phyloP scores from a whole-genome alignment of 2,888 invertebrate species.

The Phoenoteleia sp. region DNA sequence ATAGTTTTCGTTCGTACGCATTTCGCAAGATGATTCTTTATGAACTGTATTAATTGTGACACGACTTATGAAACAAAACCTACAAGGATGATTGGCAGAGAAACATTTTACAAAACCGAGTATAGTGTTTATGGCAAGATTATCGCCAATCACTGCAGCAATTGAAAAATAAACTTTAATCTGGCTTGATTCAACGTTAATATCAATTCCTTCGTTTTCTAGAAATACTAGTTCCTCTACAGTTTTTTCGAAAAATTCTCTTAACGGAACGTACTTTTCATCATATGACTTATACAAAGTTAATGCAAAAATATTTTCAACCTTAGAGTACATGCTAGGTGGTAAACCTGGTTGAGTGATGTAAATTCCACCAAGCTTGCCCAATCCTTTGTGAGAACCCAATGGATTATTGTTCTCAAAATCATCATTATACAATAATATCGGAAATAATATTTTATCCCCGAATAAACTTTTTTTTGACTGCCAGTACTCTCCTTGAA shows the following conservation, averaged over 20 bases:
- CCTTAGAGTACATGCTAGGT: slow-evolving; percentile 55
- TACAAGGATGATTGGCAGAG: not conserved
- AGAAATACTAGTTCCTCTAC: not conserved
- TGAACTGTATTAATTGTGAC: not conserved
- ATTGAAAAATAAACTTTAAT: slow-evolving; percentile 3
- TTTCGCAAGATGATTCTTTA: not conserved
- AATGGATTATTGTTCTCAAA: slow-evolving; percentile 28
- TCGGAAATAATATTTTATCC: slow-evolving; percentile 48
- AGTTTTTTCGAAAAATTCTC: not conserved
- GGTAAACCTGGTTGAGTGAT: slow-evolving; percentile 64
- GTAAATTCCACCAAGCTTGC: slow-evolving; percentile 60
- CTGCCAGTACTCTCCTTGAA: slow-evolving; percentile 55
- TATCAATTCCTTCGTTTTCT: slow-evolving; percentile 5
- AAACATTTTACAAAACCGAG: slow-evolving; percentile 14
- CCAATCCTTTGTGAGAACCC: slow-evolving; percentile 16
- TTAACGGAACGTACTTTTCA: not conserved
- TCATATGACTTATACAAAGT: not conserved
- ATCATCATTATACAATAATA: slow-evolving; percentile 49
- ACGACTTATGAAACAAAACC: not conserved
- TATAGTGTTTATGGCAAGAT: slow-evolving; percentile 12
- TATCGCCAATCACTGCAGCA: not conserved
- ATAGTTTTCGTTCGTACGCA: not conserved
- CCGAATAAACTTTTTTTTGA: slow-evolving; percentile 28
- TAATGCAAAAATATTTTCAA: slow-evolving; percentile 42
- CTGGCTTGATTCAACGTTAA: not conserved